Conservation (phyloP, 2,797 vertebrate genomes). For the Ceyx erithaca region DNA sequence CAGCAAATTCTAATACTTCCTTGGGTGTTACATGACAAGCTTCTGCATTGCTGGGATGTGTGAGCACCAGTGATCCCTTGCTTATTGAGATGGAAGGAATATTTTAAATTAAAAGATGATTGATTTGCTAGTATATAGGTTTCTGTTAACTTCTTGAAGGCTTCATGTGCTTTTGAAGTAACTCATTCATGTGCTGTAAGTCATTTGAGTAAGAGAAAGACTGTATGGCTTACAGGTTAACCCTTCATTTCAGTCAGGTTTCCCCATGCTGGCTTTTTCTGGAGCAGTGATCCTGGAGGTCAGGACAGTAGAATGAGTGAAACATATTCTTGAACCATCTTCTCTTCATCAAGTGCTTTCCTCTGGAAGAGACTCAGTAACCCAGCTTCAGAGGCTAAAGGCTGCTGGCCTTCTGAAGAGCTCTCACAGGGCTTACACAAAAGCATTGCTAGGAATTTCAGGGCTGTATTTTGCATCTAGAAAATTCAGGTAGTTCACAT, state of each 20-base stretch:
- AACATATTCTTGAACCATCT: neutral
- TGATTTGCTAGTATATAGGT: neutral
- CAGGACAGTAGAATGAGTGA: neutral
- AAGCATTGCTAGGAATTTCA: neutral
- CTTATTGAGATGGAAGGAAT: slow-evolving; percentile 17
- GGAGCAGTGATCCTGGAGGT: neutral
- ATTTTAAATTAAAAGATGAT: neutral
- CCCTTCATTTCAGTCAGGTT: neutral
- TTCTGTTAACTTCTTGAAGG: slow-evolving; percentile 2
- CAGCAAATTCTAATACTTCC: neutral
- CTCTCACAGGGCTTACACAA: neutral
- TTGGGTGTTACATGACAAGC: slow-evolving; percentile 5
- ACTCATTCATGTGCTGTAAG: neutral
- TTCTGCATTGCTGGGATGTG: slow-evolving; percentile 7
- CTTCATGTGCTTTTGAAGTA: neutral
- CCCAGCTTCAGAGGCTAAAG: neutral
- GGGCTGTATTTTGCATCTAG: neutral
- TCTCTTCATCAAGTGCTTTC: neutral
- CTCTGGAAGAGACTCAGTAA: neutral
- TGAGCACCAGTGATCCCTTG: neutral
- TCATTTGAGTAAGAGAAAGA: neutral
- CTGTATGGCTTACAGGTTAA: neutral
- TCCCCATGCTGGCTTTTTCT: neutral
- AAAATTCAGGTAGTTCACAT: neutral
- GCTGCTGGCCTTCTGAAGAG: neutral